Evolutionary conservation across 2,797 vertebrate genomes (phyloP).

Genomic region (Thripadectes ignobilis): DNA sequence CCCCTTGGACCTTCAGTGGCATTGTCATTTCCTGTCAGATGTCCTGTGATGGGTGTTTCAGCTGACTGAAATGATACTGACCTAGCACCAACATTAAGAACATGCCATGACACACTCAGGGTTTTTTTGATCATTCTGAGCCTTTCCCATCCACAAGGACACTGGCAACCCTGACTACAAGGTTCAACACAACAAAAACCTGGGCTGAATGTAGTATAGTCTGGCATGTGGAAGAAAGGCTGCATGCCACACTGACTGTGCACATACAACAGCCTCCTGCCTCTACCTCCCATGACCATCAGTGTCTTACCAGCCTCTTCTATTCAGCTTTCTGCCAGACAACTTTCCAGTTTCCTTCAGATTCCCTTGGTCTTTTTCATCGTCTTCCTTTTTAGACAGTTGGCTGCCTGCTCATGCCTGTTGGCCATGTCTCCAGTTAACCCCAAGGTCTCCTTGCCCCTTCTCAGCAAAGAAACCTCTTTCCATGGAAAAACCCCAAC

Average conservation of each 20-base stretch:
- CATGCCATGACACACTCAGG: neutral
- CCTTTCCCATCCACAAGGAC: neutral
- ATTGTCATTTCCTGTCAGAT: neutral
- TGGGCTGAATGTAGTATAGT: neutral
- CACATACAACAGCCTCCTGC: neutral
- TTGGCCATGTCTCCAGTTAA: neutral
- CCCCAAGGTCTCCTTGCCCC: neutral
- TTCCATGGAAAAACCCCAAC: neutral
- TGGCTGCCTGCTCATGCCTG: neutral
- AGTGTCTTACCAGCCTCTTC: neutral
- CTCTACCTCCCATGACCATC: neutral
- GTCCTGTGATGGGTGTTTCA: neutral
- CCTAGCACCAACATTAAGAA: neutral
- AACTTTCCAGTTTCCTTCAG: neutral
- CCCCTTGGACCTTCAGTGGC: neutral
- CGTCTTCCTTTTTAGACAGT: neutral
- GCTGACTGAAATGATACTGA: neutral
- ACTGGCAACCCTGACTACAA: neutral
- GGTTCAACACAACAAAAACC: neutral
- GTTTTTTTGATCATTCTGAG: neutral
- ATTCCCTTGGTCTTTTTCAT: neutral
- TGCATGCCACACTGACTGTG: neutral
- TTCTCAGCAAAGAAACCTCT: neutral
- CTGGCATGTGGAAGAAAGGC: neutral
- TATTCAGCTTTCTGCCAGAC: neutral